phyloP scores from a whole-genome alignment of 2,113 vertebrate genomes.

The Hippolais icterina region DNA sequence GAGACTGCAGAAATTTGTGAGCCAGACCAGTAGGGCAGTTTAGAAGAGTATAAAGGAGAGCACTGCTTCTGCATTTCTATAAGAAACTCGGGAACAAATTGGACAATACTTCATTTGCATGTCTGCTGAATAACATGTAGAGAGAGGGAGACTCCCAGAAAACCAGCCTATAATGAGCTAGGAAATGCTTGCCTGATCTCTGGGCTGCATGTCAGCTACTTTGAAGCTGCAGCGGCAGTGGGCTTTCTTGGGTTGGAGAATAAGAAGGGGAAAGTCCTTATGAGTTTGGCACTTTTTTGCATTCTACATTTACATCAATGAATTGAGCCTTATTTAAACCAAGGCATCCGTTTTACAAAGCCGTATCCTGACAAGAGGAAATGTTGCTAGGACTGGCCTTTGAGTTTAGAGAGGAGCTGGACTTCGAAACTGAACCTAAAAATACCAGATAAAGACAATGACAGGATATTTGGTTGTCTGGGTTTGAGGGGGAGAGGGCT shows the following conservation, averaged over 20 bases:
- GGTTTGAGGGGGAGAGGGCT: neutral
- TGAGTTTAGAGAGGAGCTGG: neutral
- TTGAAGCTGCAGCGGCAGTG: neutral
- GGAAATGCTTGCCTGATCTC: slow-evolving; percentile 21
- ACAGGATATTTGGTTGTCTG: neutral
- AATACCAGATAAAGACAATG: neutral
- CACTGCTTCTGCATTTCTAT: neutral
- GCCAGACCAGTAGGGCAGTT: neutral
- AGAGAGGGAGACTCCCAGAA: neutral
- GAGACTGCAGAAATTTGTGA: neutral
- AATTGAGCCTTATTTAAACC: neutral
- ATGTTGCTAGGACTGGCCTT: neutral
- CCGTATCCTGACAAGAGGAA: neutral
- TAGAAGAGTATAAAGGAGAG: neutral
- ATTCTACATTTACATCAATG: neutral
- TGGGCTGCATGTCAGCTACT: slow-evolving; percentile 11
- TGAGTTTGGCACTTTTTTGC: neutral
- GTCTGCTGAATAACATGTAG: neutral
- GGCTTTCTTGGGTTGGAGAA: neutral
- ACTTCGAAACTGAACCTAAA: neutral
- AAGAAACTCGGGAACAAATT: neutral
- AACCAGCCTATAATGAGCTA: neutral
- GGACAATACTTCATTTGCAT: slow-evolving; percentile 42
- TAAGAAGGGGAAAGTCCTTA: neutral
- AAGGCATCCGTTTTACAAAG: neutral